A percentile compares a stretch with the other conserved stretches of the same genome.
Evolutionary conservation across 2,797 vertebrate species (phyloP).

Genomic region (Vireo griseus): DNA sequence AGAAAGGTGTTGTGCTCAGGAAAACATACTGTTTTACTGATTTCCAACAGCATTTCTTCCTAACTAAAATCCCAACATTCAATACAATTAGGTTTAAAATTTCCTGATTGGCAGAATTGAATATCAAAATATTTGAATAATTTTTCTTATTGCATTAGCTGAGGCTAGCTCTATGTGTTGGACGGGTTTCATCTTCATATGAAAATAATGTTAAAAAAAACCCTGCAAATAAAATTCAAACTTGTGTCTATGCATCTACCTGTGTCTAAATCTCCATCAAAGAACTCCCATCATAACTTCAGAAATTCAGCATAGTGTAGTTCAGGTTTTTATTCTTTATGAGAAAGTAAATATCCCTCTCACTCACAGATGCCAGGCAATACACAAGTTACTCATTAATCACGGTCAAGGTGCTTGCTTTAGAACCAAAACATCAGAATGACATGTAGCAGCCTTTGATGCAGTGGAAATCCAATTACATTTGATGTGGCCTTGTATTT

Average conservation of each 20-base stretch:
- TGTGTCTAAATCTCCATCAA: neutral
- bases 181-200: neutral
- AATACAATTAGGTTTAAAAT: slow-evolving; percentile 24
- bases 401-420: neutral
- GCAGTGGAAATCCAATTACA: neutral
- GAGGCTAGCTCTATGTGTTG: neutral
- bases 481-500: neutral
- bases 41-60: slow-evolving; percentile 15
- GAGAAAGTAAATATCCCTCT: neutral
- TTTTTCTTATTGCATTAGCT: neutral
- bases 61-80: slow-evolving; percentile 30
- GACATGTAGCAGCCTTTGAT: neutral
- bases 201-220: neutral
- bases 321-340: neutral
- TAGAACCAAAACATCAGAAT: neutral
- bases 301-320: neutral
- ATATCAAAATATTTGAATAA: neutral
- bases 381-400: neutral
- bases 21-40: slow-evolving; percentile 40
- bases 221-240: neutral
- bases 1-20: neutral
- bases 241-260: neutral
- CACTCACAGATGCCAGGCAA: neutral
- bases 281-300: neutral
- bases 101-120: neutral